phyloP scores from a whole-genome alignment of 2,888 invertebrate genomes.

The Ethmia dodecea region DNA sequence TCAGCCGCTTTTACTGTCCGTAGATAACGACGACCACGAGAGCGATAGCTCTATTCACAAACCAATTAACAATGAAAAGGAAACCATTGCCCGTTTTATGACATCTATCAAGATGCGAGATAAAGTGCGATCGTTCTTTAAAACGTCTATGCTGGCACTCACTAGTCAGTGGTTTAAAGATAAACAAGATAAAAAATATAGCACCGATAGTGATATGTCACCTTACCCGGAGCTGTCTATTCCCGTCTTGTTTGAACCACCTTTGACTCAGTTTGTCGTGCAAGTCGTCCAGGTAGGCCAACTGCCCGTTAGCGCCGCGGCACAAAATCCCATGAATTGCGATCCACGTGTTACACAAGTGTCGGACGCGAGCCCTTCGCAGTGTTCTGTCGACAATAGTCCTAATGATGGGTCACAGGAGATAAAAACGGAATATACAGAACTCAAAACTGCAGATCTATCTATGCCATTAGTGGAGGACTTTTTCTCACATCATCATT shows the following conservation, averaged over 20 bases:
- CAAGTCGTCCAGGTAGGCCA: slow-evolving; percentile 80
- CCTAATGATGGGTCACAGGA: slow-evolving; percentile 49
- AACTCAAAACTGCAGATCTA: slow-evolving; percentile 64
- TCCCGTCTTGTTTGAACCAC: slow-evolving; percentile 63
- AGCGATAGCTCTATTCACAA: slow-evolving; percentile 16
- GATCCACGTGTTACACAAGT: slow-evolving; percentile 69
- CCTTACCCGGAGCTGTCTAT: slow-evolving; percentile 77
- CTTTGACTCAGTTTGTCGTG: slow-evolving; percentile 54
- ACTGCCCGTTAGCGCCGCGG: slow-evolving; percentile 60
- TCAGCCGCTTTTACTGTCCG: slow-evolving; percentile 68
- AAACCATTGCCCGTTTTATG: slow-evolving; percentile 34
- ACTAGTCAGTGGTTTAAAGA: slow-evolving; percentile 29
- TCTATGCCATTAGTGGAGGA: slow-evolving; percentile 52
- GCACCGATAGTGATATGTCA: slow-evolving; percentile 16
- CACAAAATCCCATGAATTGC: slow-evolving; percentile 66
- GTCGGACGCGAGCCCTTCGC: slow-evolving; percentile 61
- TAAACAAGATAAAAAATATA: slow-evolving; percentile 17
- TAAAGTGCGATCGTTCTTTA: slow-evolving; percentile 55
- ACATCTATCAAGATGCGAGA: slow-evolving; percentile 45
- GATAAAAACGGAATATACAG: slow-evolving; percentile 66
- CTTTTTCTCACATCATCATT: slow-evolving; percentile 44
- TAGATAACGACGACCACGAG: slow-evolving; percentile 27
- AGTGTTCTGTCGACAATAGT: slow-evolving; percentile 58
- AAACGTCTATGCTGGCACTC: slow-evolving; percentile 44
- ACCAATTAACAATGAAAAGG: slow-evolving; percentile 26